These are phyloP conservation scores for Drosophila borealis DNA, from an alignment of 2,888 invertebrate genomes.

Conservation along the genomic window DNA sequence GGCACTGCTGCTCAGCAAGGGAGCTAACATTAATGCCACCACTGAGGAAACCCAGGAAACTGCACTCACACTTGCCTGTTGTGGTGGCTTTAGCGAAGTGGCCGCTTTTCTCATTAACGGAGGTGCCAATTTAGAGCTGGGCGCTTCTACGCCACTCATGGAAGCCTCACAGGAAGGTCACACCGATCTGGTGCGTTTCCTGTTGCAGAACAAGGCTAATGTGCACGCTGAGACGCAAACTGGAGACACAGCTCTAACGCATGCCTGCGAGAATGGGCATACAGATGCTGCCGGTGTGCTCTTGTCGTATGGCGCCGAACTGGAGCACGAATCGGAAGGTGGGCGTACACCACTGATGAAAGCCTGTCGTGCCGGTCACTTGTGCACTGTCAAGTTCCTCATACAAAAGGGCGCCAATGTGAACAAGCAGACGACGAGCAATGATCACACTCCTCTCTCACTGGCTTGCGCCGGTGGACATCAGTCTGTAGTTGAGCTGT, in stretches of 20 bases:
- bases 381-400: slow-evolving; percentile 98
- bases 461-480: slow-evolving; percentile 99
- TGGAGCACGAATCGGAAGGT: slow-evolving; percentile 98
- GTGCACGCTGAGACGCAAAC: slow-evolving; percentile 98
- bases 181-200: slow-evolving; percentile 93
- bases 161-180: slow-evolving; percentile 99
- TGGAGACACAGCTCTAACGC: slow-evolving; percentile 97
- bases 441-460: slow-evolving; percentile 98
- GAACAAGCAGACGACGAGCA: slow-evolving; percentile 95
- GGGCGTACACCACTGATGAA: slow-evolving; percentile 99
- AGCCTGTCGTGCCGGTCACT: slow-evolving; percentile 97
- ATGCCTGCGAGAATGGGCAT: slow-evolving; percentile 99
- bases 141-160: slow-evolving; percentile 98
- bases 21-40: slow-evolving; percentile 98
- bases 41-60: slow-evolving; percentile 99
- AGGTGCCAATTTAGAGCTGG: slow-evolving; percentile 97
- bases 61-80: slow-evolving; percentile 96
- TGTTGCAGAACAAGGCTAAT: slow-evolving; percentile 93
- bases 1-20: slow-evolving; percentile 95
- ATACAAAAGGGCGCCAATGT: slow-evolving; percentile 94
- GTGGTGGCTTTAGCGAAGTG: slow-evolving; percentile 97
- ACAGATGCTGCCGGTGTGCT: slow-evolving; percentile 98
- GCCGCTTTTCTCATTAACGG: slow-evolving; percentile 97
- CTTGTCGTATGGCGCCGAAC: slow-evolving; percentile 94
- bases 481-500: slow-evolving; percentile 95